Evolutionary conservation across 35 echinoderm and acorn worm species (phyloP).

Genomic region (Apostichopus japonicus): DNA sequence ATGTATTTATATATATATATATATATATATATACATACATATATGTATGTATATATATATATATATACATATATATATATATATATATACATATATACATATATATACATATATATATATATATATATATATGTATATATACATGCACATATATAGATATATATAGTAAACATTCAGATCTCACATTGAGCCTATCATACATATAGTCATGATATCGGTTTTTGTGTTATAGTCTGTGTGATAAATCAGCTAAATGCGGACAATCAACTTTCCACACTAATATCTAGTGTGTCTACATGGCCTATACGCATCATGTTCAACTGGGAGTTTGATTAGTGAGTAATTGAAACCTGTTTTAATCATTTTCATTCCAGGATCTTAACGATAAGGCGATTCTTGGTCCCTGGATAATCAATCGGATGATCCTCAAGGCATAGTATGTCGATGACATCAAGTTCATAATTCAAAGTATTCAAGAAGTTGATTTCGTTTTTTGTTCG

Average conservation of each 20-base stretch:
- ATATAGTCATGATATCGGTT: no score
- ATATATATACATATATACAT: neutral
- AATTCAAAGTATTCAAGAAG: neutral
- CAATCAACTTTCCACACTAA: no score
- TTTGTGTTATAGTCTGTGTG: no score
- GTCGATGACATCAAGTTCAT: neutral
- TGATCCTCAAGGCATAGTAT: neutral
- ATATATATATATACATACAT: conserved; percentile 39
- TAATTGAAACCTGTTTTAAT: conserved; percentile 14
- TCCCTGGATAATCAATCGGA: neutral
- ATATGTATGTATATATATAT: conserved; percentile 36
- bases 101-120: neutral
- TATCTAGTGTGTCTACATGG: neutral
- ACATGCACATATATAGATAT: conserved; percentile 12
- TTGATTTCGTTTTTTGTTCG: no score
- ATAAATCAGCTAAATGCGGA: no score
- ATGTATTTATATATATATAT: conserved; percentile 10
- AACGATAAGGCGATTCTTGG: neutral
- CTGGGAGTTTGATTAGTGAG: neutral
- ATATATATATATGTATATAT: conserved; percentile 32
- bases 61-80: conserved; percentile 16
- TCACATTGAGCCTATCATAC: no score
- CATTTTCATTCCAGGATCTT: conserved; percentile 1
- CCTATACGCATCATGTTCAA: neutral
- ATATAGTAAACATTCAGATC: neutral